phyloP scores from a whole-genome alignment of 2,797 vertebrate species.

The Benthosema pterotum region DNA sequence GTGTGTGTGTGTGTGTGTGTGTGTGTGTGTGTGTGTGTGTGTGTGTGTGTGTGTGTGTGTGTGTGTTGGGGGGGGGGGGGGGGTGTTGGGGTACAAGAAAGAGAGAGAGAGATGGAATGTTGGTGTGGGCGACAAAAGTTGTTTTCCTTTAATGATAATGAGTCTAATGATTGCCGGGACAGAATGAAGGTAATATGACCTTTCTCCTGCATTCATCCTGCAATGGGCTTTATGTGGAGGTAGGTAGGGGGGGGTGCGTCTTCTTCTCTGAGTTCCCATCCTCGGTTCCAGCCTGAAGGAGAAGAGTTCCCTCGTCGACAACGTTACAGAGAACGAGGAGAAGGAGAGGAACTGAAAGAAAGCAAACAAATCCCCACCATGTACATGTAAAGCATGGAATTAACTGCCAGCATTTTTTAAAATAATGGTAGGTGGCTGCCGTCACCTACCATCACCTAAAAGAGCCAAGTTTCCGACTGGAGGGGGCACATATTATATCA shows the following conservation, averaged over 20 bases:
- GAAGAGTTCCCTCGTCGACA: too few relatives aligned
- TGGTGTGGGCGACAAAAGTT: neutral
- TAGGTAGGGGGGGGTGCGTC: conserved; percentile 7
- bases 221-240: too few relatives aligned
- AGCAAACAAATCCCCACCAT: neutral
- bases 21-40: conserved; percentile 15
- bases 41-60: conserved; percentile 35
- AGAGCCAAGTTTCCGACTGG: too few relatives aligned
- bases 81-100: too few relatives aligned
- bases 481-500: too few relatives aligned
- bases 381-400: neutral
- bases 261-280: too few relatives aligned
- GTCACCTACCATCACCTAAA: too few relatives aligned
- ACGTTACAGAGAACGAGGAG: neutral
- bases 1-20: conserved; percentile 34
- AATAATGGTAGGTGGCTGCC: too few relatives aligned
- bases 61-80: too few relatives aligned
- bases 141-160: conserved; percentile 57
- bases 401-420: too few relatives aligned
- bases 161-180: conserved; percentile 62
- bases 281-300: conserved; percentile 49
- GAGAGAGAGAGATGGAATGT: conserved; percentile 27
- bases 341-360: neutral
- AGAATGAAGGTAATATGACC: conserved; percentile 55
- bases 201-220: conserved; percentile 27